Evolutionary conservation across 2,888 invertebrate species (phyloP), one percentile per base, ranked within the genome.

Genomic region (Aelia acuminata): DNA sequence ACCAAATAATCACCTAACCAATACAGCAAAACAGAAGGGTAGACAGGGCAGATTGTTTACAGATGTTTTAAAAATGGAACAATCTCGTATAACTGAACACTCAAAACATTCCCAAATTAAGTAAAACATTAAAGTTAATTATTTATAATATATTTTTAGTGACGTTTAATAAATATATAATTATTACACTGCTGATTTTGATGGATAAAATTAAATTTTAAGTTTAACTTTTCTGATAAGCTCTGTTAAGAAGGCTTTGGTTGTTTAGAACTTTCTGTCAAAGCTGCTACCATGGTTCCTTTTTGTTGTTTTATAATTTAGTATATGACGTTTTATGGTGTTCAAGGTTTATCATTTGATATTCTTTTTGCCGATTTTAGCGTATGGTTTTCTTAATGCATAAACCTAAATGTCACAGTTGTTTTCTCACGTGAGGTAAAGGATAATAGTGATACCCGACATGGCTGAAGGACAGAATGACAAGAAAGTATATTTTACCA

Each of bases 401-500:
- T 18, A 70, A 31, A 2, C 20, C n/a, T 80, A 80, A 80, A 80
- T 80, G 80, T 47, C 80, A 8, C 22, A 80, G 80, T 70, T 70
- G 31, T 80, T 80, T 80, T 43, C 43, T n/a, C n/a, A 3, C n/a
- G 22, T 43, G 43, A 80, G 43, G 18, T 80, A 43, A 43, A 47
- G 43, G 11, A 43, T 80, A 22, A 13, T n/a, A 80, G 43, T 47
- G 39, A 43, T n/a, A 80, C n/a, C 75, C 39, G 43, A 87, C 26
- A 87, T 87, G 87, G 87, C 87, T 70, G 87, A 87, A 87, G 87
- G 87, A 53, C 31, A 39, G 43, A 85, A 57, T 85, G 85, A 57
- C 50, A 85, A 57, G 43, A 87, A 87, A 87, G 87, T 87, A 18
- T 87, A 87, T 87, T 87, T 87, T n/a, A 87, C 87, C 15, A 63